Conservation (phyloP, 2,797 vertebrate species). For the Borostomias antarcticus region DNA sequence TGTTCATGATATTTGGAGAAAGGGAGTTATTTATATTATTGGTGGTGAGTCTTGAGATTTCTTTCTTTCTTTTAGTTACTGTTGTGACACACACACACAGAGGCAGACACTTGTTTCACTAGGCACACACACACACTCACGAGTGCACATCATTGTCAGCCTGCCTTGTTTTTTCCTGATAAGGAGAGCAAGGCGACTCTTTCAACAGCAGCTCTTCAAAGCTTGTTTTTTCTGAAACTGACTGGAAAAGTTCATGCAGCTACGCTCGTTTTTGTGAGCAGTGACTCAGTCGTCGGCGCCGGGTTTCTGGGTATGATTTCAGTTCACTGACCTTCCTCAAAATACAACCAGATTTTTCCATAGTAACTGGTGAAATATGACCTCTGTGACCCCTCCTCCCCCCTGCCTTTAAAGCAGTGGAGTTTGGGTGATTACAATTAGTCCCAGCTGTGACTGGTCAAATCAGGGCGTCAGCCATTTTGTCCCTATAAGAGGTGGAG, state of each 20-base stretch:
- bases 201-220: background rate
- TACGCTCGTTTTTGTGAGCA: too few relatives aligned
- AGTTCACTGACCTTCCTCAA: too few relatives aligned
- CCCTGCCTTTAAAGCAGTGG: background rate
- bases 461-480: slow-evolving; percentile 19
- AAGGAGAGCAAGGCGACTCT: background rate
- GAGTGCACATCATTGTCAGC: background rate
- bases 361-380: background rate
- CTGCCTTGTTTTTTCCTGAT: slow-evolving; percentile 11
- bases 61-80: too few relatives aligned
- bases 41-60: too few relatives aligned
- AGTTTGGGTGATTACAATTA: slow-evolving; percentile 45
- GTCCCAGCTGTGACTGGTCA: slow-evolving; percentile 44
- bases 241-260: too few relatives aligned
- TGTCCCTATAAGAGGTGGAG: slow-evolving; percentile 21
- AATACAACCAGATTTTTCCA: too few relatives aligned
- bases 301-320: too few relatives aligned
- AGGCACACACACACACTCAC: background rate
- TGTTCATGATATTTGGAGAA: background rate
- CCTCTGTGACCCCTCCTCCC: slow-evolving; percentile 27
- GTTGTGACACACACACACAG: background rate
- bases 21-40: too few relatives aligned
- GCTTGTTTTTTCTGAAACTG: background rate
- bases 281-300: too few relatives aligned
- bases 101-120: background rate